These are phyloP conservation scores for Laothoe populi DNA, from an alignment of 2,888 invertebrate species.

Conservation along the genomic window DNA sequence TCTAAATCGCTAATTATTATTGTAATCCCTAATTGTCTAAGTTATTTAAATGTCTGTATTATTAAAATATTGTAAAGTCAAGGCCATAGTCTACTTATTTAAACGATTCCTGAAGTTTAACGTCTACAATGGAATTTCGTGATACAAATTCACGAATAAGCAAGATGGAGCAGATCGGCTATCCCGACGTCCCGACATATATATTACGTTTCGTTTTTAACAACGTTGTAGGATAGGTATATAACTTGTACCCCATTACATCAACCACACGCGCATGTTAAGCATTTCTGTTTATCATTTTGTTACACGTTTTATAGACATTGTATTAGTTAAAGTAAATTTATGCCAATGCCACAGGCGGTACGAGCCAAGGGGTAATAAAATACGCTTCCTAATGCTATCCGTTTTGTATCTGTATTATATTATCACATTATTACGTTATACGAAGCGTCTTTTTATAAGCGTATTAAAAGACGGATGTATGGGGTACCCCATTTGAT, in stretches of 20 bases:
- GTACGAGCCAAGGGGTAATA: background rate
- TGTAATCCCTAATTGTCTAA: no score
- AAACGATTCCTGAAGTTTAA: no score
- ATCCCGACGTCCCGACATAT: no score
- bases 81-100: no score
- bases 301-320: background rate
- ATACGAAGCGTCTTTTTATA: constrained; percentile 19
- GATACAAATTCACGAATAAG: no score
- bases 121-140: no score
- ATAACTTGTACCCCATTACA: background rate
- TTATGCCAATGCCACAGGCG: background rate
- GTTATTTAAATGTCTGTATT: no score
- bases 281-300: background rate
- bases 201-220: constrained; percentile 9
- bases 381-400: constrained; percentile 18
- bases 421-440: constrained; percentile 18
- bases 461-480: constrained; percentile 16
- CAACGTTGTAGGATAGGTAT: background rate
- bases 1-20: no score
- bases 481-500: constrained; percentile 22
- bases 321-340: background rate
- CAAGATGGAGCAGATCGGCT: no score
- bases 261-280: background rate
- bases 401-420: constrained; percentile 19
- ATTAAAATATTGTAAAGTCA: no score